Percentiles rank a stretch among this genome's conserved stretches.
Evolutionary conservation across 2,797 vertebrate genomes (phyloP).

Genomic region (Hippoglossus hippoglossus): DNA sequence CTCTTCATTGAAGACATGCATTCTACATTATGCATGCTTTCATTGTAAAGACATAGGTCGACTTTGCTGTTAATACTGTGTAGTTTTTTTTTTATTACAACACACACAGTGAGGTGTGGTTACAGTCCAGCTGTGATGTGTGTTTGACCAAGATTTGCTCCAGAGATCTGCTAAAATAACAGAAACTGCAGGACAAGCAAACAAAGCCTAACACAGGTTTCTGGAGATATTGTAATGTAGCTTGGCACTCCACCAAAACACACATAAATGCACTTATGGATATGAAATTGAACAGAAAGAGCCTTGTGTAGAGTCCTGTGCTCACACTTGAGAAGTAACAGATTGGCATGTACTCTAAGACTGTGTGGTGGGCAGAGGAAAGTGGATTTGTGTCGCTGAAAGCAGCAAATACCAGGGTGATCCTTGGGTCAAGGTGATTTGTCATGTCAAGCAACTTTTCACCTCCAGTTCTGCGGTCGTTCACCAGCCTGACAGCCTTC

Average conservation of each 20-base stretch:
- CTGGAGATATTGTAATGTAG: slow-evolving; percentile 4
- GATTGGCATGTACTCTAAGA: neutral
- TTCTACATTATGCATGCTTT: too few relatives aligned
- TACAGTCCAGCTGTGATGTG: too few relatives aligned
- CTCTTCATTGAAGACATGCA: too few relatives aligned
- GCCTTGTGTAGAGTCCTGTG: neutral
- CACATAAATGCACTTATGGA: slow-evolving; percentile 3
- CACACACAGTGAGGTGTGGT: too few relatives aligned
- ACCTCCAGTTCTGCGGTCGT: slow-evolving; percentile 47
- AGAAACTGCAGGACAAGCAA: slow-evolving; percentile 21
- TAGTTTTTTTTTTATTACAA: too few relatives aligned
- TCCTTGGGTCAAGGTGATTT: slow-evolving; percentile 74
- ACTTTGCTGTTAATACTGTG: too few relatives aligned
- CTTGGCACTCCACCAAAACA: slow-evolving; percentile 7
- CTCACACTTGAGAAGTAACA: slow-evolving; percentile 1
- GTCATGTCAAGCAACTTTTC: slow-evolving; percentile 70
- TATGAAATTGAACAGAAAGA: slow-evolving; percentile 2
- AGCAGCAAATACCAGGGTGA: slow-evolving; percentile 32
- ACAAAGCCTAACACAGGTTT: slow-evolving; percentile 14
- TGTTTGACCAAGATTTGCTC: too few relatives aligned
- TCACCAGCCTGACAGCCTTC: slow-evolving; percentile 68
- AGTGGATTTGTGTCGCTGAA: slow-evolving; percentile 33
- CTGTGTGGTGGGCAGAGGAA: slow-evolving; percentile 15
- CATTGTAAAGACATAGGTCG: too few relatives aligned
- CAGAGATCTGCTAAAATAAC: slow-evolving; percentile 14